A percentile compares a stretch with the other conserved stretches of the same genome.
phyloP scores from a whole-genome alignment of 2,113 vertebrate genomes.

The Macroglossus sobrinus region DNA sequence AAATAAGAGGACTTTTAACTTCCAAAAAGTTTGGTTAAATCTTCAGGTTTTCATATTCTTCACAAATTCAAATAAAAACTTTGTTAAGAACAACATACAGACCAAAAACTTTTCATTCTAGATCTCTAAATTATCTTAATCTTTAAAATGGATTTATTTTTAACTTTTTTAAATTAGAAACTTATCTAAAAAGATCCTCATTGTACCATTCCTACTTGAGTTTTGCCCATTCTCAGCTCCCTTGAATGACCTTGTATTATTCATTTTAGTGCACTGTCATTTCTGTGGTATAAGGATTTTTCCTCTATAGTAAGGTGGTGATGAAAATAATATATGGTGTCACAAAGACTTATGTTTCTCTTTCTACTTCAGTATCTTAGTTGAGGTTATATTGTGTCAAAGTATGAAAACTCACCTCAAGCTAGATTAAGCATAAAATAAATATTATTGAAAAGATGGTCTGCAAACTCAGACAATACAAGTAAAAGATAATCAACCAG shows the following conservation, averaged over 20 bases:
- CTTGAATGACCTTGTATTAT: not conserved
- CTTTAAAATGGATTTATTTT: not conserved
- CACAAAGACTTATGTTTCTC: not conserved
- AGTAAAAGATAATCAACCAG: not conserved
- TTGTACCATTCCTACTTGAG: not conserved
- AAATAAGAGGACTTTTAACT: not conserved
- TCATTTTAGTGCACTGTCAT: not conserved
- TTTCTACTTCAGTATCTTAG: not conserved
- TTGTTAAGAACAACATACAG: not conserved
- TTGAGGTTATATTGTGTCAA: not conserved
- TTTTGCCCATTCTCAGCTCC: not conserved
- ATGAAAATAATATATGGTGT: not conserved
- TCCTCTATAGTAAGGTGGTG: not conserved
- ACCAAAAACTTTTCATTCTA: not conserved
- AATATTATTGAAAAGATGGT: not conserved
- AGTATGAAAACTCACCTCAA: not conserved
- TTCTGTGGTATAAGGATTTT: not conserved
- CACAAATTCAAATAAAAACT: not conserved
- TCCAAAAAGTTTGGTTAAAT: not conserved
- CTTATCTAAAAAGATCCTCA: not conserved
- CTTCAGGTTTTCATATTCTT: not conserved
- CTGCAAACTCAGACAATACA: not conserved
- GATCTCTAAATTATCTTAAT: not conserved
- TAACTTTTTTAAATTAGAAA: not conserved
- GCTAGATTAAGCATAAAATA: not conserved